A percentile compares a stretch with the other conserved stretches of the same genome.
Conservation (phyloP, 1,140 invertebrate species). For the Aethina tumida region DNA sequence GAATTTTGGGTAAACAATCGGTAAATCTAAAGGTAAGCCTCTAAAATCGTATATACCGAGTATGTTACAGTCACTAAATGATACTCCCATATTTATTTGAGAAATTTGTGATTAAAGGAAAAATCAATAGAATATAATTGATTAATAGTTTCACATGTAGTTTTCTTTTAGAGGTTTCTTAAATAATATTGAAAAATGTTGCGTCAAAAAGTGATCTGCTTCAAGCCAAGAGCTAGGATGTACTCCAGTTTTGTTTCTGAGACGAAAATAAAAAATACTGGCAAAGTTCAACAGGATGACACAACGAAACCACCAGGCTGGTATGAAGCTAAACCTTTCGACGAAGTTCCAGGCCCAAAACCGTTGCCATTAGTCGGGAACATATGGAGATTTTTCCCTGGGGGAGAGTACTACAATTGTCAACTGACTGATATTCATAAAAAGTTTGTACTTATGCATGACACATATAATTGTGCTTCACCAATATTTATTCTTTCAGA, state of each 20-base stretch:
- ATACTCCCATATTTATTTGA: too few relatives aligned
- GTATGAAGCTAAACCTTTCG: constrained; percentile 25
- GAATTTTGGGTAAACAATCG: too few relatives aligned
- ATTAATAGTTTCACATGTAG: constrained; percentile 1
- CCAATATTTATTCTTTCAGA: too few relatives aligned
- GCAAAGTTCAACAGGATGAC: neutral
- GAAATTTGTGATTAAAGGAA: too few relatives aligned
- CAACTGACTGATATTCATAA: neutral
- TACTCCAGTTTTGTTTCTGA: neutral
- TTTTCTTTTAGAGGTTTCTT: neutral
- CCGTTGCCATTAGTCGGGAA: constrained; percentile 34
- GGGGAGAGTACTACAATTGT: neutral
- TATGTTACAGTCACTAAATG: too few relatives aligned
- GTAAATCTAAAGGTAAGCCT: too few relatives aligned
- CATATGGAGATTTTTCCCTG: constrained; percentile 22
- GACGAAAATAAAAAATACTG: neutral
- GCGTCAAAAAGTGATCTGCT: neutral
- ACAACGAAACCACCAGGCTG: constrained; percentile 10
- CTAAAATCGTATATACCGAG: too few relatives aligned
- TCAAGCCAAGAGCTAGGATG: neutral
- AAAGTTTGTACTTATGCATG: constrained; percentile 1
- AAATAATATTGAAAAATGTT: neutral
- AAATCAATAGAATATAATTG: constrained; percentile 2
- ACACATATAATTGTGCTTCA: too few relatives aligned
- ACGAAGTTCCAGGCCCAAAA: constrained; percentile 39